Evolutionary conservation across 2,888 invertebrate species (phyloP), one percentile per base, ranked within the genome.

Genomic region (Caenorhabditis doughertyi): DNA sequence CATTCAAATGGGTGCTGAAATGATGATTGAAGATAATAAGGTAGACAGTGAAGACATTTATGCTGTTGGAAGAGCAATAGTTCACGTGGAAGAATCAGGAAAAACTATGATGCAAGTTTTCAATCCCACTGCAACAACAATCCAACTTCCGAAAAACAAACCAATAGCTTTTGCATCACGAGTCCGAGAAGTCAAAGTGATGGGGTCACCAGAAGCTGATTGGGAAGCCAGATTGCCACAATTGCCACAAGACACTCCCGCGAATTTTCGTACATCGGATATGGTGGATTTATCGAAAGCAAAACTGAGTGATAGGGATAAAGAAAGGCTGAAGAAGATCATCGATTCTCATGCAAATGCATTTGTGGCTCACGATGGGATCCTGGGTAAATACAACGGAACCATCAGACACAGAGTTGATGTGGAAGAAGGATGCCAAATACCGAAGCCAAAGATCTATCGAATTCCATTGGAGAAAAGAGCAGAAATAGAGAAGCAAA

Each of bases 311-410:
- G 32, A 55, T 18, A 23, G 49, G 25, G 7, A 55, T 18, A 77
- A 68, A 21, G 16, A 35, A 3, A 27, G n/a, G 23, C 42, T 68
- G 8, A 3, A 2, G 35, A 8, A 25, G 21, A 58, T 68, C 21
- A 55, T 68, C 44, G 32, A 51, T 11, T 13, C 8, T 3, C 27
- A 58, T 35, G 21, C 32, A 4, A 21, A 62, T 2, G 83, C 76
- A 16, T 83, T 83, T 53, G 44, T 76, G 21, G 60, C 44, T 5
- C 35, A 23, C 13, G 80, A 80, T 35, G 76, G 80, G 29, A 13
- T 23, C 9, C 13, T 81, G 2, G 83, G 83, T 27, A 21, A 51
- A 1, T 83, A 62, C 65, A 62, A 16, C 2, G 83, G 83, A 32
- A 32, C 53, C 3, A 53, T 74, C 49, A 44, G 49, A n/a, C 83